phyloP scores from a whole-genome alignment of 2,797 vertebrate species.

The Coilia nasus region DNA sequence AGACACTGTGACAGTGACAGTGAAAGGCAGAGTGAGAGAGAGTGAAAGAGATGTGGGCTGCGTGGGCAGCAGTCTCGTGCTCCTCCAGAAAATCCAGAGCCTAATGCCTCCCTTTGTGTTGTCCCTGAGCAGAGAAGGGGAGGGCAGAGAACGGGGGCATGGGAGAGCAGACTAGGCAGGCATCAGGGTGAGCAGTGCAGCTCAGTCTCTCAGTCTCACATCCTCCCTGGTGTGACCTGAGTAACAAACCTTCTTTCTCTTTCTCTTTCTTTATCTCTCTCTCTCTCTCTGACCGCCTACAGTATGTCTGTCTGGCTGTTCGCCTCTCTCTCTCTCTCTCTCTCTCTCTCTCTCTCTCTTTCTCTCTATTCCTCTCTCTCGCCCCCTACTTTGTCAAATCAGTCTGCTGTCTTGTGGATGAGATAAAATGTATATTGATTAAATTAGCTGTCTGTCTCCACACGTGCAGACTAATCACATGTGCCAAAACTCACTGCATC shows the following conservation, averaged over 20 bases:
- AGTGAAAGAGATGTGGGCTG: conserved; percentile 31
- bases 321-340: conserved; percentile 38
- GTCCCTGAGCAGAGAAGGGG: conserved; percentile 61
- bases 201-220: conserved; percentile 65
- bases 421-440: conserved; percentile 55
- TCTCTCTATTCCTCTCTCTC: not conserved
- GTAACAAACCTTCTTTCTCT: conserved; percentile 53
- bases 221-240: conserved; percentile 55
- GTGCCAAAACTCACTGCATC: conserved; percentile 1
- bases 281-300: conserved; percentile 52
- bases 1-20: not conserved
- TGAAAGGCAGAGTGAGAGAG: not conserved
- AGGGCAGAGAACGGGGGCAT: not conserved
- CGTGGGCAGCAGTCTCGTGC: conserved; percentile 60
- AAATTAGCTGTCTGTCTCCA: conserved; percentile 46
- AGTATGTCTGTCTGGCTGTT: conserved; percentile 7
- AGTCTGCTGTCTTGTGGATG: conserved; percentile 53
- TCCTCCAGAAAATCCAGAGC: conserved; percentile 63
- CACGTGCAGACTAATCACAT: conserved; percentile 20
- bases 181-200: not conserved
- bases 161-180: no score
- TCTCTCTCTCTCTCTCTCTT: conserved; percentile 61
- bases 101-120: conserved; percentile 68
- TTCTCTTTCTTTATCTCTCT: conserved; percentile 10
- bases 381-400: not conserved